Percentiles rank a stretch among this genome's conserved stretches.
Conservation (phyloP, 2,113 vertebrate genomes). For the Erinaceus europaeus region DNA sequence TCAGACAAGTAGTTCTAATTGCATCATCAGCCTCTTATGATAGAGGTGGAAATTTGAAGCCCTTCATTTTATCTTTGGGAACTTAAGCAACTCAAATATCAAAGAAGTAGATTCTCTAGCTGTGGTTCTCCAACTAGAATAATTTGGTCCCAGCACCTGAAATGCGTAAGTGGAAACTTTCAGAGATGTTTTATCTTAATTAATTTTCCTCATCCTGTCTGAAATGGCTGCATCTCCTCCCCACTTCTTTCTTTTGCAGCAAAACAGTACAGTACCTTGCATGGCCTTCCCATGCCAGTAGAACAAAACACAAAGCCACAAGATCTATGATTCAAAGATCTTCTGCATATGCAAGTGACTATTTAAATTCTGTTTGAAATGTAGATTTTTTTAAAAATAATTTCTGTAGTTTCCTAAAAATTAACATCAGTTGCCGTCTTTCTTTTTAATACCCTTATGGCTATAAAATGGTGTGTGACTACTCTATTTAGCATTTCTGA, state of each 20-base stretch:
- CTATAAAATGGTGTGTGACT: background rate
- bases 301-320: constrained; percentile 63
- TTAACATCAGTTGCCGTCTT: constrained; percentile 1
- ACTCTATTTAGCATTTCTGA: constrained; percentile 8
- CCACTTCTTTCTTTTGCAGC: constrained; percentile 27
- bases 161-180: constrained; percentile 58
- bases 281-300: constrained; percentile 34
- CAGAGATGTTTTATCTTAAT: constrained; percentile 36
- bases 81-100: constrained; percentile 13
- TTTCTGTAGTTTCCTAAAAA: constrained; percentile 54
- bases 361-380: constrained; percentile 32
- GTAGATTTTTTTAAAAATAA: constrained; percentile 26
- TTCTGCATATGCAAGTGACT: constrained; percentile 20
- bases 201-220: constrained; percentile 59
- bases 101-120: constrained; percentile 34
- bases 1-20: background rate
- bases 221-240: constrained; percentile 22
- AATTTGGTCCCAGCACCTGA: constrained; percentile 42
- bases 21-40: background rate
- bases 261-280: constrained; percentile 24
- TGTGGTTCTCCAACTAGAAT: constrained; percentile 40
- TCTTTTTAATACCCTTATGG: constrained; percentile 36
- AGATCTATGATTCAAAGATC: constrained; percentile 50
- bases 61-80: background rate
- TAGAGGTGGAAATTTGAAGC: background rate